Percentiles rank a stretch among this genome's conserved stretches.
phyloP scores from a whole-genome alignment of 2,113 vertebrate species.

The Pelvicachromis taeniatus region DNA sequence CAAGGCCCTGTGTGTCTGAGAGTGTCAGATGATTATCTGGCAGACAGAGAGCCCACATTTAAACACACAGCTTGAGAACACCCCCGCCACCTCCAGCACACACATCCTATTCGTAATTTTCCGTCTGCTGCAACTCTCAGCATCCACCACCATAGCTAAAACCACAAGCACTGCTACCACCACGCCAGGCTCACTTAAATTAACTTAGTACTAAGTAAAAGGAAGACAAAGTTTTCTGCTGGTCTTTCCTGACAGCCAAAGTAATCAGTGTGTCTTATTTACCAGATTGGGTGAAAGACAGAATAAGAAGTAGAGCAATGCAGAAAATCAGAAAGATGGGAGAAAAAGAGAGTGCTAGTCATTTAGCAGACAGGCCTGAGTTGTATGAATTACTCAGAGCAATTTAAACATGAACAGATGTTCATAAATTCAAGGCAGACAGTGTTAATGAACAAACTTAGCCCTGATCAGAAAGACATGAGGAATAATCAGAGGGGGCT shows the following conservation, averaged over 20 bases:
- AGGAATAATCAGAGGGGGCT: slow-evolving; percentile 1
- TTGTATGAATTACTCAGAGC: slow-evolving; percentile 34
- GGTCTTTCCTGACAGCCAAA: slow-evolving; percentile 10
- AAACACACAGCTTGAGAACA: slow-evolving; percentile 38
- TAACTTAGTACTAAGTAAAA: slow-evolving; percentile 26
- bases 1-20: slow-evolving; percentile 21
- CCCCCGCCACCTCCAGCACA: neutral
- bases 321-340: neutral
- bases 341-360: neutral
- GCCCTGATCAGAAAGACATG: slow-evolving; percentile 21
- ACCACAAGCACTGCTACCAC: neutral
- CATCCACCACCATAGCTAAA: neutral
- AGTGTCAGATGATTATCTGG: slow-evolving; percentile 60
- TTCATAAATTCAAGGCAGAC: slow-evolving; percentile 36
- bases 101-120: slow-evolving; percentile 1
- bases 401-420: slow-evolving; percentile 45
- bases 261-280: slow-evolving; percentile 42
- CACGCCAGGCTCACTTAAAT: slow-evolving; percentile 40
- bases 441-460: slow-evolving; percentile 37
- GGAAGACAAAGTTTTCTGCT: neutral
- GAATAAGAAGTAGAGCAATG: neutral
- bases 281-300: slow-evolving; percentile 16
- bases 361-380: neutral
- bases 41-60: slow-evolving; percentile 39
- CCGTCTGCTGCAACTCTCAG: slow-evolving; percentile 22